These are phyloP conservation scores for Microtus ochrogaster DNA, from an alignment of 2,113 vertebrate genomes.

Conservation along the genomic window DNA sequence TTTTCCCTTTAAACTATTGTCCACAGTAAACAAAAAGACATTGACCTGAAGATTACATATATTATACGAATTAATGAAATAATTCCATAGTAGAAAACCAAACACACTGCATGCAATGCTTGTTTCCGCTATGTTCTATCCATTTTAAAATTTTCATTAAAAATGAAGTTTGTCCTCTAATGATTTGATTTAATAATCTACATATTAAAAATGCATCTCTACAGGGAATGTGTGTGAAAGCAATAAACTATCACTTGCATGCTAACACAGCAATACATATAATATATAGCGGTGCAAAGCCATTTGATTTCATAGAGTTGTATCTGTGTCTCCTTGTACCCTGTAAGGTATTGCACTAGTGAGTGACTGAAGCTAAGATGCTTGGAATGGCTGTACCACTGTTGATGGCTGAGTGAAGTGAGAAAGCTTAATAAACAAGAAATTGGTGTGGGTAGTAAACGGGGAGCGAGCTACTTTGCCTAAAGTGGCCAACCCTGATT, in stretches of 20 bases:
- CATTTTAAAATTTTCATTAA: neutral
- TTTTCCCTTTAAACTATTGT: too few relatives aligned
- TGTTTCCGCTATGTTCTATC: neutral
- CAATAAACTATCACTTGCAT: neutral
- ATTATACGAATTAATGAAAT: neutral
- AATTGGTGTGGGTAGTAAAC: neutral
- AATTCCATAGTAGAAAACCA: neutral
- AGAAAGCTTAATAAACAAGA: neutral
- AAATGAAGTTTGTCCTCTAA: neutral
- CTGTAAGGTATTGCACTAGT: neutral
- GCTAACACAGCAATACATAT: neutral
- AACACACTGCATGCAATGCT: neutral
- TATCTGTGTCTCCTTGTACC: neutral
- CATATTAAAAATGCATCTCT: neutral
- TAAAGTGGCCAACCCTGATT: neutral
- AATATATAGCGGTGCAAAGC: neutral
- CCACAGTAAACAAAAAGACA: neutral
- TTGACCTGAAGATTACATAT: neutral
- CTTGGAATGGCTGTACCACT: neutral
- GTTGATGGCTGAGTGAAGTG: neutral
- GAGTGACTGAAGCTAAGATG: neutral
- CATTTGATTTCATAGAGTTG: neutral
- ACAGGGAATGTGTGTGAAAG: neutral
- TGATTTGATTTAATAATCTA: conserved; percentile 12
- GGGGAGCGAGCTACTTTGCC: neutral